Conservation (phyloP, 2,113 vertebrate species). For the Nothoprocta pentlandii region DNA sequence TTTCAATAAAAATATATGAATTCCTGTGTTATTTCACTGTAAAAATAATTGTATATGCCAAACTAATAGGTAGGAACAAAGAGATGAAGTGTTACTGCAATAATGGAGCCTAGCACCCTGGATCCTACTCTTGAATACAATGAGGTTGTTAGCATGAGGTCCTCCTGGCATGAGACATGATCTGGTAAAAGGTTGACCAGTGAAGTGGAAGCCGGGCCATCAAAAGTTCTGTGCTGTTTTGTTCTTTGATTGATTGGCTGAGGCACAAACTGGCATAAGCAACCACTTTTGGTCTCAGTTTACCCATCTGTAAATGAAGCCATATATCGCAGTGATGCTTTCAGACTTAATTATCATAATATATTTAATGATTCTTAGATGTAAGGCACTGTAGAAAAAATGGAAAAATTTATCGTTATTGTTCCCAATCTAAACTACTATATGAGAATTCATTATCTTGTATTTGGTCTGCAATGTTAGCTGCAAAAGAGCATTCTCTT, state of each 20-base stretch:
- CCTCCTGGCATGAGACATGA: neutral
- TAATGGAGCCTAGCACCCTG: conserved; percentile 9
- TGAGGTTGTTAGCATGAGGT: conserved; percentile 40
- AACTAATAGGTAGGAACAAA: conserved; percentile 25
- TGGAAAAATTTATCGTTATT: neutral
- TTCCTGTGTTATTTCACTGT: conserved; percentile 42
- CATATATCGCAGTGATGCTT: neutral
- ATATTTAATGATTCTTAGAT: conserved; percentile 12
- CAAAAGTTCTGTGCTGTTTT: conserved; percentile 40
- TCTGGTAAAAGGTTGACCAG: conserved; percentile 63
- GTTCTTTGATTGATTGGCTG: conserved; percentile 30
- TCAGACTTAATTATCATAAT: neutral
- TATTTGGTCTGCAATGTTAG: neutral
- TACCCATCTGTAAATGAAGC: conserved; percentile 34
- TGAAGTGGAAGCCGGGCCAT: conserved; percentile 56
- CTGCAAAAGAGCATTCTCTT: conserved; percentile 27
- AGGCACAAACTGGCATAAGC: conserved; percentile 41
- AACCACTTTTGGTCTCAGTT: conserved; percentile 17
- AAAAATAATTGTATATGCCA: conserved; percentile 49
- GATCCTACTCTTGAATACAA: conserved; percentile 22
- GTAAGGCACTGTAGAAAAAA: neutral
- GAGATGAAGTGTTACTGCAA: conserved; percentile 6
- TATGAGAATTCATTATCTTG: neutral
- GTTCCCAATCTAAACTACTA: neutral
- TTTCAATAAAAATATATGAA: conserved; percentile 45